phyloP scores from a whole-genome alignment of 2,797 vertebrate species.

The Strix occidentalis region DNA sequence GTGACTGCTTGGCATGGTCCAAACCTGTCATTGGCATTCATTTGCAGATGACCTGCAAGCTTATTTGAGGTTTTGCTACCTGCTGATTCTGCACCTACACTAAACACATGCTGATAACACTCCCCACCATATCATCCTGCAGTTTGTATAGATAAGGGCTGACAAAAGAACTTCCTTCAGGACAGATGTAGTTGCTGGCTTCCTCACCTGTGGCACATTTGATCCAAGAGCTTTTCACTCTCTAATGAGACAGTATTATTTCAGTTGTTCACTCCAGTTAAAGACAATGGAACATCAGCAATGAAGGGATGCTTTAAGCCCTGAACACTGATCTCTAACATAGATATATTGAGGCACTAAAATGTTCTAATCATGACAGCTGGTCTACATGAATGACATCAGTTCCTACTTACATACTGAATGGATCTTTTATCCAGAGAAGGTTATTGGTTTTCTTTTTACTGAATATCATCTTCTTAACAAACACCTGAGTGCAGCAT shows the following conservation, averaged over 20 bases:
- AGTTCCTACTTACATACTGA: background rate
- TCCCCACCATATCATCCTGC: background rate
- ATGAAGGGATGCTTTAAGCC: background rate
- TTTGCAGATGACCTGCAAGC: background rate
- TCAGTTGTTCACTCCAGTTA: background rate
- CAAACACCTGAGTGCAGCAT: background rate
- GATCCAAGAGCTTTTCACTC: background rate
- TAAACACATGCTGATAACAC: background rate
- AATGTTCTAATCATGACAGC: background rate
- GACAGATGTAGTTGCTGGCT: background rate
- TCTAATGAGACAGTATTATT: background rate
- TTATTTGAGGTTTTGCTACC: background rate
- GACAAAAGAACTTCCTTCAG: background rate
- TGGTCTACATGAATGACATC: background rate
- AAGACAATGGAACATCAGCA: background rate
- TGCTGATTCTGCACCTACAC: background rate
- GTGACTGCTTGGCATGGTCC: background rate
- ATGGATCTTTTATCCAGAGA: background rate
- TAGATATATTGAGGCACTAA: background rate
- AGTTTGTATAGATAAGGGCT: background rate
- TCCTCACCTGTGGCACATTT: background rate
- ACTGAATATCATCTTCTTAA: background rate
- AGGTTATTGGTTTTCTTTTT: background rate
- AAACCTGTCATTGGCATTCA: background rate
- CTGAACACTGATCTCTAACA: background rate